Percentiles rank a stretch among this genome's conserved stretches.
Conservation (phyloP, 1,140 invertebrate species). For the Cyphomyrmex costatus region DNA sequence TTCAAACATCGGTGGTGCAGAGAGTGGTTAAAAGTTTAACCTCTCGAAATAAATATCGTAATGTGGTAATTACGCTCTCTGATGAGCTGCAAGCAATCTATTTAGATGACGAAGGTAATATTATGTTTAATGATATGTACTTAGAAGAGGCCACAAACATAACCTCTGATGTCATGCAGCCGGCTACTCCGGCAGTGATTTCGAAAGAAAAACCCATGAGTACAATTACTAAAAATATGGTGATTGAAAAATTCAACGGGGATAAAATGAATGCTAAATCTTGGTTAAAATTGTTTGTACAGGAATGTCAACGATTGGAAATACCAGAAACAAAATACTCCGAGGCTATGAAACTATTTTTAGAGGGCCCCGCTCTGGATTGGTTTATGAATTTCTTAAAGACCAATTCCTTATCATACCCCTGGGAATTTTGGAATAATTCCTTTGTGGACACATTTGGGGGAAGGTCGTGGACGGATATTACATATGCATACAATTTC, state of each 20-base stretch:
- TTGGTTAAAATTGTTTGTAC: slow-evolving; percentile 54
- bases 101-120: slow-evolving; percentile 23
- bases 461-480: slow-evolving; percentile 43
- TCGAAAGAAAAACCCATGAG: not conserved
- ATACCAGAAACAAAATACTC: slow-evolving; percentile 45
- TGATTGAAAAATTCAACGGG: not conserved
- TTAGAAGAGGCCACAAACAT: slow-evolving; percentile 2
- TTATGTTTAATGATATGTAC: slow-evolving; percentile 24
- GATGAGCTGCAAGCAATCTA: not conserved
- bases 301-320: slow-evolving; percentile 51
- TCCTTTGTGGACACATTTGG: slow-evolving; percentile 58
- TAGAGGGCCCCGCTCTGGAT: slow-evolving; percentile 48
- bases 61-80: slow-evolving; percentile 1
- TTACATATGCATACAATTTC: slow-evolving; percentile 57
- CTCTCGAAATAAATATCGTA: slow-evolving; percentile 5
- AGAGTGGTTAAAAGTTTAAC: slow-evolving; percentile 34
- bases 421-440: slow-evolving; percentile 59
- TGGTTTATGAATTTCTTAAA: slow-evolving; percentile 54
- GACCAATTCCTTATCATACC: slow-evolving; percentile 29
- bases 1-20: slow-evolving; percentile 30
- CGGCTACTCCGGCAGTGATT: not conserved
- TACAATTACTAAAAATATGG: slow-evolving; percentile 48
- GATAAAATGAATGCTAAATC: slow-evolving; percentile 50
- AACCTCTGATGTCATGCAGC: not conserved
- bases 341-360: slow-evolving; percentile 55